Base-by-base conservation (phyloP, 2,113 vertebrate species). In the Serilophus lunatus region DNA sequence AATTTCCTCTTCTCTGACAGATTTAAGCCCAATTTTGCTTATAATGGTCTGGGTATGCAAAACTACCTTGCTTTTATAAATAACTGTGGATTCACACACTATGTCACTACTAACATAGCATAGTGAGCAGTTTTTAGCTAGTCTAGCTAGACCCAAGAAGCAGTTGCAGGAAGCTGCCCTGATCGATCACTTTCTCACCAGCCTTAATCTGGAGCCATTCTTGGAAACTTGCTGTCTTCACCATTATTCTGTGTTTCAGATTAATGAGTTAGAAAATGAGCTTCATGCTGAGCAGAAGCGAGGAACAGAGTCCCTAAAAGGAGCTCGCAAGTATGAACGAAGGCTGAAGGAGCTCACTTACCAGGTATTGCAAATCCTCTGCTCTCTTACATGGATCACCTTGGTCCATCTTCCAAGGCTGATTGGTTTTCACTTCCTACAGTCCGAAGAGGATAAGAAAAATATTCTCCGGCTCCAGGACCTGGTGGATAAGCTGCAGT, bases 381-480 rank as follows among this genome's bases (percentile, higher is more conserved):
- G 5, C 36, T 31, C 44, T 60, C n/a, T 53, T 12, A 10, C 0
- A 0, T 7, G 12, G 10, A 63, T 35, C 44, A 26, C 56, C 33
- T 54, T 2, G 0, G 11, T 5, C 26, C 25, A 2, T 33, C 44
- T 66, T 56, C 50, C 5, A 2, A 54, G 11, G 8, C n/a, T 86
- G 35, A 87, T 53, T 72, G 7, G 20, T 69, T 74, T 84, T 75
- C 61, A 84, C 47, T 72, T 45, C 88, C 70, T 24, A 24, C 92
- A 98, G 98, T 97, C 98, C 64, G 98, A 99, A 91, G 99, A 99
- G 91, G 98, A 98, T 74, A 97, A 97, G 76, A 98, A 98, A 86
- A 98, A 98, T 53, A 92, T 98, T 75, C 84, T 98, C 72, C 96
- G 94, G 72, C 96, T 98, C 28, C 98, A 98, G 86, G 98, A 98